A percentile compares a stretch with the other conserved stretches of the same genome.
Evolutionary conservation across 1,140 invertebrate genomes (phyloP).

Genomic region (Papilio glaucus): DNA sequence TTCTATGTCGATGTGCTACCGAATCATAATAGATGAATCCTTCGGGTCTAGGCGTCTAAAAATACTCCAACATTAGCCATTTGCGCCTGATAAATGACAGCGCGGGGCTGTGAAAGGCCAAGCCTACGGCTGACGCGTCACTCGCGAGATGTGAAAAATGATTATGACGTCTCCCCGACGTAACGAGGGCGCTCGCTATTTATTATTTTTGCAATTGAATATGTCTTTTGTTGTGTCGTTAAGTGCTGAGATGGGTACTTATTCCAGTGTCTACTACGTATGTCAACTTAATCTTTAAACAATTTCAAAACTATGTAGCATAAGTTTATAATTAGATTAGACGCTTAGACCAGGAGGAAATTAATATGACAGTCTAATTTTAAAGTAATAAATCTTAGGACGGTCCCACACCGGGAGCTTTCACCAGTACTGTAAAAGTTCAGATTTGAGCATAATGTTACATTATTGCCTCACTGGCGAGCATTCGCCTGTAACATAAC

Average conservation of each 20-base stretch:
- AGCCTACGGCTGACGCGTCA: conserved; percentile 10
- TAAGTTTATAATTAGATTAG: too few relatives aligned
- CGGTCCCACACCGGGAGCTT: too few relatives aligned
- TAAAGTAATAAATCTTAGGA: too few relatives aligned
- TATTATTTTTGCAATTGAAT: conserved; percentile 24
- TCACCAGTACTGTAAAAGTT: too few relatives aligned
- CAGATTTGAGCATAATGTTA: too few relatives aligned
- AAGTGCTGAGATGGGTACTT: conserved; percentile 1
- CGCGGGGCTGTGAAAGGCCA: conserved; percentile 6
- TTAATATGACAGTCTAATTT: too few relatives aligned
- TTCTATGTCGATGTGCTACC: background rate
- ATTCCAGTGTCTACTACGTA: background rate
- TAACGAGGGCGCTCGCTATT: conserved; percentile 6
- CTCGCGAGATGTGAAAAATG: conserved; percentile 19
- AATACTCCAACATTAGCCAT: background rate
- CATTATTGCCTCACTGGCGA: too few relatives aligned
- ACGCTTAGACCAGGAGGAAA: too few relatives aligned
- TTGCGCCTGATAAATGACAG: conserved; percentile 20
- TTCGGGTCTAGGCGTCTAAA: conserved; percentile 20
- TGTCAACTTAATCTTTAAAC: too few relatives aligned
- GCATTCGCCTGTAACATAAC: too few relatives aligned
- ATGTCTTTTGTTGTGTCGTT: conserved; percentile 14
- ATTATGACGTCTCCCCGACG: conserved; percentile 11
- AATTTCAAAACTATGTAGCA: too few relatives aligned
- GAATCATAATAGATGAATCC: conserved; percentile 11